These are phyloP conservation scores for Picathartes gymnocephalus DNA, from an alignment of 2,113 vertebrate genomes.

Conservation along the genomic window DNA sequence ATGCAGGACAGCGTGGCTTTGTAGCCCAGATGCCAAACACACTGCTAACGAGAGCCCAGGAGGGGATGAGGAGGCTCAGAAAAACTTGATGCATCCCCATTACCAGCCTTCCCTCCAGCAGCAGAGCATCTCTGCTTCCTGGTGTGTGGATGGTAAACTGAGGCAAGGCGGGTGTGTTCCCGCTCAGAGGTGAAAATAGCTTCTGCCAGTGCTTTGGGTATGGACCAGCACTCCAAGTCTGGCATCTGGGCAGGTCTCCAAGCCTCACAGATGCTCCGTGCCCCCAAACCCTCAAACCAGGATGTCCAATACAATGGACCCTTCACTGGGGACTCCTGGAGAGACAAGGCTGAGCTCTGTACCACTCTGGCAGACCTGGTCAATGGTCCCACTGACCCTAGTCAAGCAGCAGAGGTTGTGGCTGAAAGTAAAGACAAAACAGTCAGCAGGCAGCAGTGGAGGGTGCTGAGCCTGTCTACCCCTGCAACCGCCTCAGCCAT, in stretches of 20 bases:
- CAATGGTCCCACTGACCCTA: background rate
- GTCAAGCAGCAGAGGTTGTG: background rate
- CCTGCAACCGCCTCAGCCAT: fast-evolving
- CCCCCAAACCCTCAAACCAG: background rate
- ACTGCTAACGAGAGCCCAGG: background rate
- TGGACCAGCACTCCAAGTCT: background rate
- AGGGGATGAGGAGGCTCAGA: background rate
- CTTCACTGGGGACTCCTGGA: fast-evolving
- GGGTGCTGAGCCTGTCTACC: background rate
- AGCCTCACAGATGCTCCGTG: background rate
- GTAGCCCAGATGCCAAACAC: background rate
- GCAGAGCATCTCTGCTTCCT: background rate
- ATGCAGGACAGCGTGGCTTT: slow-evolving; percentile 30
- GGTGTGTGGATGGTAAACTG: background rate
- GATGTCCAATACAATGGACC: background rate
- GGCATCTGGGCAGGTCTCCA: background rate
- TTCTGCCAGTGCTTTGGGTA: background rate
- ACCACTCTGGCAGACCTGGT: background rate
- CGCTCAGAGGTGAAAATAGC: background rate
- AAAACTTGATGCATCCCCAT: background rate
- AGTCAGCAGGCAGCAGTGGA: fast-evolving
- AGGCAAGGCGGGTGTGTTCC: background rate
- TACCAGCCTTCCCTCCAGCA: background rate
- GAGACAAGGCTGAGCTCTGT: background rate
- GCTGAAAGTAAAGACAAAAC: background rate